These are phyloP conservation scores for Aphelenchoides bicaudatus DNA, from an alignment of 2,888 invertebrate species.

Conservation along the genomic window DNA sequence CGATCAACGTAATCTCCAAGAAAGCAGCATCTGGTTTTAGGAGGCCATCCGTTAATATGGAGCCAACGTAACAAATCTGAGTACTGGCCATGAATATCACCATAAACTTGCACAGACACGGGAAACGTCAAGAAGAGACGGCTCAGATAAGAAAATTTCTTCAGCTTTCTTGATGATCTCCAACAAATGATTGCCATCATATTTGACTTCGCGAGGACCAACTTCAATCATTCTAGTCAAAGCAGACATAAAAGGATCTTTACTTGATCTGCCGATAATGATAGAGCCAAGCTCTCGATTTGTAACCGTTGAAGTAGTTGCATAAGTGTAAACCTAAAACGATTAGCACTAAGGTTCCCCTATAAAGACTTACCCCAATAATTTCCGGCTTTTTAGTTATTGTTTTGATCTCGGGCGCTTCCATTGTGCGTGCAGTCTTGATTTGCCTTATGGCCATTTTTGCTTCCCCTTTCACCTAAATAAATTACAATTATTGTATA, in stretches of 20 bases:
- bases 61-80: constrained; percentile 36
- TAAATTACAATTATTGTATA: no score
- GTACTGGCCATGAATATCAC: constrained; percentile 41
- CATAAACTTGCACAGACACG: constrained; percentile 32
- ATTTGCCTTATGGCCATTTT: neutral
- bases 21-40: constrained; percentile 25
- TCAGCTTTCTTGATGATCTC: constrained; percentile 23
- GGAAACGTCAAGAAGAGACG: constrained; percentile 29
- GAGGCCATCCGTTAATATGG: constrained; percentile 39
- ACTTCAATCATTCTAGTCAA: constrained; percentile 15
- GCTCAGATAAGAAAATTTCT: constrained; percentile 23
- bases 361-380: neutral
- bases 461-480: neutral
- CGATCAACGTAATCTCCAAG: constrained; percentile 40
- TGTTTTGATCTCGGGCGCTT: neutral
- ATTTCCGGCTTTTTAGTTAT: neutral
- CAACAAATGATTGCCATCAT: constrained; percentile 15
- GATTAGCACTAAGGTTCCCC: neutral
- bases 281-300: no score
- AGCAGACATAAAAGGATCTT: neutral
- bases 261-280: no score
- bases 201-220: constrained; percentile 29
- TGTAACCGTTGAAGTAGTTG: no score
- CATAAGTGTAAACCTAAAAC: neutral
- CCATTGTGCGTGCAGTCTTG: neutral